Evolutionary conservation across 1,140 invertebrate species (phyloP).

Genomic region (Daktulosphaira vitifoliae): DNA sequence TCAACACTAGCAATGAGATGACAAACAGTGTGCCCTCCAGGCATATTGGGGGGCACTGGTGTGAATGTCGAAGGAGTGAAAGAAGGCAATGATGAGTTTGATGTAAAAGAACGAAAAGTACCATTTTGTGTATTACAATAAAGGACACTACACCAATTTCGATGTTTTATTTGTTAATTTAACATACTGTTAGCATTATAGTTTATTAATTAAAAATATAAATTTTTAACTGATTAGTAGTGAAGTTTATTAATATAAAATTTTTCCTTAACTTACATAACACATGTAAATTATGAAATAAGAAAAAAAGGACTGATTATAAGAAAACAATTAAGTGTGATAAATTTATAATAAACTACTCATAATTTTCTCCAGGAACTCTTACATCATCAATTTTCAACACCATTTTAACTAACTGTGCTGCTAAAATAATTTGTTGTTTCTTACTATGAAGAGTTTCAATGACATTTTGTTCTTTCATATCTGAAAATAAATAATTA

Average conservation of each 20-base stretch:
- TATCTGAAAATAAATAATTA: constrained; percentile 57
- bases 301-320: constrained; percentile 14
- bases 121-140: constrained; percentile 32
- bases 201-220: constrained; percentile 20
- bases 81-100: constrained; percentile 37
- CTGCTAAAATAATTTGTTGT: constrained; percentile 93
- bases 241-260: constrained; percentile 26
- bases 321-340: constrained; percentile 21
- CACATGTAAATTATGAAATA: constrained; percentile 12
- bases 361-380: constrained; percentile 51
- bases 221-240: constrained; percentile 28
- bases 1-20: constrained; percentile 80
- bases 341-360: neutral
- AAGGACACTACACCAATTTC: neutral
- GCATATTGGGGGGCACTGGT: constrained; percentile 48
- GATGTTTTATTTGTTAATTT: too few species aligned
- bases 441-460: constrained; percentile 96
- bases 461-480: constrained; percentile 92
- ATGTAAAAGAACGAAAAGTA: constrained; percentile 34
- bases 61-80: constrained; percentile 5
- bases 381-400: constrained; percentile 98
- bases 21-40: constrained; percentile 71
- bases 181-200: constrained; percentile 16
- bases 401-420: constrained; percentile 98
- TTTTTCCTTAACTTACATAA: constrained; percentile 1